Evolutionary conservation across 2,888 invertebrate species (phyloP).

Genomic region (Orthonevra nobilis): DNA sequence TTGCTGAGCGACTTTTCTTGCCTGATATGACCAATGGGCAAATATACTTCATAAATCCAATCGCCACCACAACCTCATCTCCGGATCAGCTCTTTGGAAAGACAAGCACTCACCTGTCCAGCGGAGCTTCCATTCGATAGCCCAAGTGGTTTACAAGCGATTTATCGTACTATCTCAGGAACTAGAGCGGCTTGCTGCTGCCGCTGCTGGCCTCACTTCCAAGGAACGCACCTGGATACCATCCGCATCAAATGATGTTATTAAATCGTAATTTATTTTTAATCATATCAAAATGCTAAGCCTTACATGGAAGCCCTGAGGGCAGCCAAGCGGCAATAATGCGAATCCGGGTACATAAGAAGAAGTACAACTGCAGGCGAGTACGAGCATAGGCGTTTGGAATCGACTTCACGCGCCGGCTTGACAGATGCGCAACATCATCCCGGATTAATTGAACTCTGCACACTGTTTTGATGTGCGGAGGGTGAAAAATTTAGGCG

Average conservation of each 20-base stretch:
- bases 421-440: constrained; percentile 51
- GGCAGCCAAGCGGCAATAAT: constrained; percentile 38
- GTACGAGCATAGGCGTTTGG: constrained; percentile 12
- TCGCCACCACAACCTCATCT: constrained; percentile 10
- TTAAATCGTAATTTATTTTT: constrained; percentile 70
- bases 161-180: constrained; percentile 34
- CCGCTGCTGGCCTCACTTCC: neutral
- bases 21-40: constrained; percentile 28
- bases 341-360: constrained; percentile 44
- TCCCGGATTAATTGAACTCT: constrained; percentile 46
- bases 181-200: constrained; percentile 21
- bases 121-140: constrained; percentile 54
- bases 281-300: constrained; percentile 64
- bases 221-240: constrained; percentile 36
- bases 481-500: constrained; percentile 27
- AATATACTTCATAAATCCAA: constrained; percentile 35
- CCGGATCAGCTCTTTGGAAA: constrained; percentile 6
- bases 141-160: constrained; percentile 61
- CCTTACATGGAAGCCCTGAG: constrained; percentile 39
- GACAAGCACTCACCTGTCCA: constrained; percentile 59
- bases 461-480: constrained; percentile 26
- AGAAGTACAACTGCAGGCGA: neutral
- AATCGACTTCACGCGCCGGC: constrained; percentile 33
- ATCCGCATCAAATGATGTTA: constrained; percentile 64
- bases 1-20: constrained; percentile 22